Conservation (phyloP, 2,113 vertebrate genomes). For the Ciconia stormi region DNA sequence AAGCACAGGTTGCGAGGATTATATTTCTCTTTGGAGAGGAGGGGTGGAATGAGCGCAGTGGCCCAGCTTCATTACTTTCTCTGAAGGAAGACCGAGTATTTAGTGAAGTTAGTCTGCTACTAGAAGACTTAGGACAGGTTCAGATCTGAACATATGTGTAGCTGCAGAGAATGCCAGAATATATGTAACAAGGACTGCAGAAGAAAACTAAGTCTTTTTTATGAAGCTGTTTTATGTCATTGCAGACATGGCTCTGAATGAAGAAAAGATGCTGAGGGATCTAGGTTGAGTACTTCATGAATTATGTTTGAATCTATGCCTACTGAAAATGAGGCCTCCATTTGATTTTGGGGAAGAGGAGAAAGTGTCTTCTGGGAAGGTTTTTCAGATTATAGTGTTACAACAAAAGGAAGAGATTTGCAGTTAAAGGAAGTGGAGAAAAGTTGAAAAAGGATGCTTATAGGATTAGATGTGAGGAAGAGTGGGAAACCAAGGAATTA, state of each 20-base stretch:
- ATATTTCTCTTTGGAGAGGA: not conserved
- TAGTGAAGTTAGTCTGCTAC: not conserved
- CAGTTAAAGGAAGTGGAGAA: not conserved
- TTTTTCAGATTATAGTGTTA: not conserved
- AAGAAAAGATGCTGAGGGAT: not conserved
- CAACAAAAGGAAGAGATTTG: not conserved
- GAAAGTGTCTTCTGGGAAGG: not conserved
- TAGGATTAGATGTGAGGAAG: not conserved
- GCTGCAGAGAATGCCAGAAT: not conserved
- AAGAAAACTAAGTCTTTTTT: not conserved
- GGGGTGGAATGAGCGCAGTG: not conserved
- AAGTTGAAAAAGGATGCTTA: not conserved
- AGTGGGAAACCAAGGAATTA: not conserved
- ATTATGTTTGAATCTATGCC: not conserved
- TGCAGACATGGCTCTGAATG: not conserved
- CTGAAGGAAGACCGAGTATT: not conserved
- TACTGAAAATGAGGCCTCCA: not conserved
- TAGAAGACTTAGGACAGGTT: not conserved
- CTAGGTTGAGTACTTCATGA: not conserved
- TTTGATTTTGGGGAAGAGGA: not conserved
- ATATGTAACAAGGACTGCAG: not conserved
- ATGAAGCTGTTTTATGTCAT: not conserved
- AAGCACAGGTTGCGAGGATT: not conserved
- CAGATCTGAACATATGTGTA: not conserved
- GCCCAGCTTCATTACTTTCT: not conserved